Base-by-base conservation (phyloP, 2,888 invertebrate species). In the Embidobia sp. region DNA sequence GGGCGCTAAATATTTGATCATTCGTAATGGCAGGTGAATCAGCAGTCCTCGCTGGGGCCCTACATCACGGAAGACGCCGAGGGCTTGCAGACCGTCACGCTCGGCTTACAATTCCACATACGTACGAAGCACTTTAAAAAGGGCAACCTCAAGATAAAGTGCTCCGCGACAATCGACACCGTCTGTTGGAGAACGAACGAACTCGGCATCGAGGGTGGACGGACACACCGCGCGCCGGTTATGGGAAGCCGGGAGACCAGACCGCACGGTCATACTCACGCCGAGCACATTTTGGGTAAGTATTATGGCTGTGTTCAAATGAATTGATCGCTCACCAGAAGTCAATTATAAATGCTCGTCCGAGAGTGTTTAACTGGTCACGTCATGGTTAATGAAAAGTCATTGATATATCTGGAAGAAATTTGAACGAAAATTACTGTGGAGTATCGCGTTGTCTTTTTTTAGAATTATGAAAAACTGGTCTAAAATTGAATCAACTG, bases 151-250 rank as follows among this genome's bases (percentile, higher is more conserved):
- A 96, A 96, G 90, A 92, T 96, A 85, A 96, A 96, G 92, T 97
- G 96, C 91, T 92, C 96, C 88, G 96, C 96, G 73, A 96, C 95
- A 83, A 96, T 96, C 90, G 95, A 95, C 64, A 94, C 95, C 29
- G 94, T 96, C 40, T 96, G 96, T 90, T 95, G 95, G 94, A 92
- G 94, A 82, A 95, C 94, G 88, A 96, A 96, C 90, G 96, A 96
- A 89, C 95, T 96, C 88, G 96, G 95, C 85, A 95, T 96, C 51
- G 95, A 95, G 89, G 94, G 95, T 27, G 94, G 94, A 82, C 94
- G 83, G 92, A 93, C 84, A 85, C 87, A 87, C 79, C 84, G 93
- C 94, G 86, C 94, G 53, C 94, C 95, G 79, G 94, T 94, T 44
- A 90, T 94, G 82, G 94, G 95, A 87, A 95, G 95, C 80, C 92